Conservation (phyloP, 2,113 vertebrate species). For the Heterotis niloticus region DNA sequence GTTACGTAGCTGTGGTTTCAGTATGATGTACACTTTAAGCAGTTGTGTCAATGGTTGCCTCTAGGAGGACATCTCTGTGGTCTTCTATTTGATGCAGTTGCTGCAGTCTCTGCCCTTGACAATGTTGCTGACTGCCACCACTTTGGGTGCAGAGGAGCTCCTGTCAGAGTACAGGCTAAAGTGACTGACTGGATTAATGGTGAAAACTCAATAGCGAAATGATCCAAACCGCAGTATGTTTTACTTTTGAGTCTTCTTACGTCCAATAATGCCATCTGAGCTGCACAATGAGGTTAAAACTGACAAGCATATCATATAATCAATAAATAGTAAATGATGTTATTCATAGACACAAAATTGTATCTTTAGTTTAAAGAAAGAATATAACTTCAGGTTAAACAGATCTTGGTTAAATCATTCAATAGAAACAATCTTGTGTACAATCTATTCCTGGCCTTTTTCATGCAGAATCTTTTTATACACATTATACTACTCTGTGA, state of each 20-base stretch:
- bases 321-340: too few relatives aligned
- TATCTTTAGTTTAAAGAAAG: too few relatives aligned
- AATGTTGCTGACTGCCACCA: background rate
- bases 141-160: background rate
- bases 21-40: background rate
- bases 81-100: background rate
- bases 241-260: slow-evolving; percentile 7
- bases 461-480: too few relatives aligned
- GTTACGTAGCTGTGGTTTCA: too few relatives aligned
- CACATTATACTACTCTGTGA: too few relatives aligned
- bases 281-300: background rate
- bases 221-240: background rate
- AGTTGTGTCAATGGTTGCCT: background rate
- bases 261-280: background rate
- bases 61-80: background rate
- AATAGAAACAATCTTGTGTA: too few relatives aligned
- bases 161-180: background rate
- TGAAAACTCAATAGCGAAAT: background rate
- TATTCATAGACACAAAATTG: too few relatives aligned
- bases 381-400: too few relatives aligned
- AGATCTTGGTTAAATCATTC: too few relatives aligned
- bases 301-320: too few relatives aligned
- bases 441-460: too few relatives aligned
- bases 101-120: slow-evolving; percentile 5
- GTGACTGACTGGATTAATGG: background rate